Percentiles rank a stretch among this genome's conserved stretches.
Evolutionary conservation across 2,113 vertebrate genomes (phyloP).

Genomic region (Sinocyclocheilus rhinocerous): DNA sequence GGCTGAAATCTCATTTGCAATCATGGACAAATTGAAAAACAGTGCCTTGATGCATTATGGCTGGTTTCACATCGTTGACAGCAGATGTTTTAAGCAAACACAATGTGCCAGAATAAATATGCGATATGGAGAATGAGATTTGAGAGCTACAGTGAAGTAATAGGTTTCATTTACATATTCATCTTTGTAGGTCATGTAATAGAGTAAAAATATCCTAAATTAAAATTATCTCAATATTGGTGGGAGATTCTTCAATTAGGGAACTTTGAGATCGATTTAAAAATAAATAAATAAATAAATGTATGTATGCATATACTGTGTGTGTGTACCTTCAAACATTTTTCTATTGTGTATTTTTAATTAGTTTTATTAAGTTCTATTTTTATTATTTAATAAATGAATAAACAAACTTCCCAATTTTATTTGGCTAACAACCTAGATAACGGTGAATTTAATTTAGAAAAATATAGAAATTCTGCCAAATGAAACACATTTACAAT

Average conservation of each 20-base stretch:
- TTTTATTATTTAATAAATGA: neutral
- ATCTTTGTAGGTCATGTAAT: neutral
- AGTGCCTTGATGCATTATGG: neutral
- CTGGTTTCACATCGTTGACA: neutral
- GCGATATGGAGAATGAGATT: neutral
- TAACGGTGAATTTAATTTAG: no score
- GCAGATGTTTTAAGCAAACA: neutral
- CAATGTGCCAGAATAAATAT: neutral
- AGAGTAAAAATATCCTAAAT: neutral
- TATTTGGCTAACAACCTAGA: neutral
- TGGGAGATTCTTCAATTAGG: no score
- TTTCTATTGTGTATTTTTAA: neutral
- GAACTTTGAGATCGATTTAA: neutral
- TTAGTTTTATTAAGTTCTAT: neutral
- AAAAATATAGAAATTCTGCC: neutral
- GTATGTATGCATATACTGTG: no score
- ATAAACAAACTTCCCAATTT: neutral
- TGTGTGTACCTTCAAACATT: no score
- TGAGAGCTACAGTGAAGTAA: neutral
- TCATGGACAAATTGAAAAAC: neutral
- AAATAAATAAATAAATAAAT: no score
- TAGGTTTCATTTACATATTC: neutral
- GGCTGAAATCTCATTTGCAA: neutral
- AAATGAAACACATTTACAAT: neutral
- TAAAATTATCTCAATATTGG: no score